Base-by-base conservation (phyloP, 2,888 invertebrate species). In the Lysandra coridon region DNA sequence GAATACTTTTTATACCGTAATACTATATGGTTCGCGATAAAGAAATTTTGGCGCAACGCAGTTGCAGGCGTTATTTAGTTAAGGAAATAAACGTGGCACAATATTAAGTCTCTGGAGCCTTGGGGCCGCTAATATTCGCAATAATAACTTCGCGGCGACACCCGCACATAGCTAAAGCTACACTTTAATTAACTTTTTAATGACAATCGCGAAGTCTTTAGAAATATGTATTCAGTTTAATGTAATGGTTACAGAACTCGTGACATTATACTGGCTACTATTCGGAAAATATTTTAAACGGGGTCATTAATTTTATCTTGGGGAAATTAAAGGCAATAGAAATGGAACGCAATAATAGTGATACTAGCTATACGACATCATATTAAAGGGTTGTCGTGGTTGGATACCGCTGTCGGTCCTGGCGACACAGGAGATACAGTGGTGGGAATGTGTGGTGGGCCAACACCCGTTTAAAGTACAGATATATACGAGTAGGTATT, bases 141-240 rank as follows among this genome's bases (percentile, higher is more conserved):
- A 49, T 75, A 75, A 49, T 75, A 75, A 44, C 30, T 75, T 12
- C 44, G 49, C 75, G 49, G 14, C 12, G 75, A 75, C 49, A 49
- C 75, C 49, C 75, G 14, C 75, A 1, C 23, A 75, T 30, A 30
- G 23, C 75, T 49, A 4, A 7, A 30, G 30, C 75, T 23, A 57
- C 76, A 76, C 76, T 57, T 76, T 76, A 76, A 76, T 76, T 76
- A 76, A 57, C 57, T 76, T 76, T 76, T 30, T 76, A 76, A 57
- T 49, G 30, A 53, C 33, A 49, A 7, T 14, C 4, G 30, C 49
- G 4, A 30, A 30, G 33, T 76, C 53, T 53, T 33, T 57, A 57
- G 49, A 33, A 76, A 76, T 76, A 76, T 33, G 33, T 76, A 53
- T 76, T 76, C 33, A 69, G 33, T 69, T 69, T 14, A 33, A 69